Conservation (phyloP, 2,113 vertebrate species). For the Plectropomus leopardus region DNA sequence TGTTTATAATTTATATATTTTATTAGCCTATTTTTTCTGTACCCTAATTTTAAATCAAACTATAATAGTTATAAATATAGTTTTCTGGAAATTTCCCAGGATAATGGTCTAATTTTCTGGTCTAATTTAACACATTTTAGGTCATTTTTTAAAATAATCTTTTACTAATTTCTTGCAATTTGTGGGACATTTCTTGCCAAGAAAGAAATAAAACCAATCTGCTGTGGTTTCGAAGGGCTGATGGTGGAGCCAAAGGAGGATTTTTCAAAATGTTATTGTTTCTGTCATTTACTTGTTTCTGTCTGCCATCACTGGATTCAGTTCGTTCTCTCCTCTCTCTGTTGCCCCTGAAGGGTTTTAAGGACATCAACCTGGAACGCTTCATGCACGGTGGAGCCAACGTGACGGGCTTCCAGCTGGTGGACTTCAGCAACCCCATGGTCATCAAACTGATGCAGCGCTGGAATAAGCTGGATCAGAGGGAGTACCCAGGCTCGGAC, state of each 20-base stretch:
- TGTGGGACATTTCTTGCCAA: too few species aligned
- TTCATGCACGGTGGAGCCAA: conserved; percentile 99
- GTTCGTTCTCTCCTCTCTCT: background rate
- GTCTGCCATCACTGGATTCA: background rate
- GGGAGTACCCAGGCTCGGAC: conserved; percentile 98
- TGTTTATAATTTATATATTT: too few species aligned
- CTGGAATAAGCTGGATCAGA: conserved; percentile 99
- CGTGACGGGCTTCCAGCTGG: conserved; percentile 98
- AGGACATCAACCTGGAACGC: conserved; percentile 98
- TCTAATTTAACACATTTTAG: too few species aligned
- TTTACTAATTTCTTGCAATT: too few species aligned
- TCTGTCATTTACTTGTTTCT: background rate
- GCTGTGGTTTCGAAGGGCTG: too few species aligned
- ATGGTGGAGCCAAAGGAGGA: background rate
- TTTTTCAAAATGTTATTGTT: background rate
- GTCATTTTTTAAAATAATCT: too few species aligned
- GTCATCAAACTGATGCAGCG: conserved; percentile 98
- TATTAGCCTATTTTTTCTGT: too few species aligned
- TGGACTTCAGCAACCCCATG: conserved; percentile 98
- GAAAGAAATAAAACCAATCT: too few species aligned
- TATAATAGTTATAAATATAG: too few species aligned
- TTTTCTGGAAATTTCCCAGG: too few species aligned
- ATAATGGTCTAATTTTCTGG: too few species aligned
- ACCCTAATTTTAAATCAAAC: too few species aligned
- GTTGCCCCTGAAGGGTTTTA: conserved; percentile 90